Evolutionary conservation across 2,888 invertebrate genomes (phyloP), one percentile per base, ranked within the genome.

Genomic region (Scaptomyza tumidula): DNA sequence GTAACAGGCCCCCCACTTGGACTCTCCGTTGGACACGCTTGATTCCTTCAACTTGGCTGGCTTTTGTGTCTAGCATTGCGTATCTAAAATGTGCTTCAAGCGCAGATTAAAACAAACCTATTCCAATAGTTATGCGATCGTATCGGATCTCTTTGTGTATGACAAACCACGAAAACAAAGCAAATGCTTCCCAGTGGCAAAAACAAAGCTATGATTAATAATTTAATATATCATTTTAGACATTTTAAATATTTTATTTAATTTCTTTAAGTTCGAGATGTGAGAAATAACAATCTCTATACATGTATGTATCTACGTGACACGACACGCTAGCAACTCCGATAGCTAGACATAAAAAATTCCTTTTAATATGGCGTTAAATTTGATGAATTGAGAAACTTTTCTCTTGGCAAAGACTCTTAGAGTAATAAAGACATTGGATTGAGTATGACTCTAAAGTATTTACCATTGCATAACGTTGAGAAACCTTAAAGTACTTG

Each of bases 41-140:
- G 88, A 83, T 83, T 83, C 82, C 82, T 27, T 52, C 24, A 5
- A 11, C 24, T 67, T 68, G 58, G 75, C 48, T 29, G 64, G 64
- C 85, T 81, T 68, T 85, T 82, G 83, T 83, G 86, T 68, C 86
- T 83, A 83, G 57, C 88, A 82, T 62, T 83, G 83, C 83, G 83
- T 83, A 83, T 83, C 83, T 86, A 82, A 88, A 74, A 70, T 67
- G 82, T 63, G 72, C 62, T 60, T 14, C 62, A 52, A 43, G 44
- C 31, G 56, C 57, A 71, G 57, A 64, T 59, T 70, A 19, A 33
- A 56, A 27, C 39, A 54, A 54, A 56, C 37, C 19, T 3, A 3
- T n/a, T 37, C 14, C 14, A 33, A 10, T 35, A 16, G 41, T 57
- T 29, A 3, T 29, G 37, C 56, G 43, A 57, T 62, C 10, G 49